These are phyloP conservation scores for Linepithema humile DNA, from an alignment of 1,140 invertebrate genomes.

Conservation along the genomic window DNA sequence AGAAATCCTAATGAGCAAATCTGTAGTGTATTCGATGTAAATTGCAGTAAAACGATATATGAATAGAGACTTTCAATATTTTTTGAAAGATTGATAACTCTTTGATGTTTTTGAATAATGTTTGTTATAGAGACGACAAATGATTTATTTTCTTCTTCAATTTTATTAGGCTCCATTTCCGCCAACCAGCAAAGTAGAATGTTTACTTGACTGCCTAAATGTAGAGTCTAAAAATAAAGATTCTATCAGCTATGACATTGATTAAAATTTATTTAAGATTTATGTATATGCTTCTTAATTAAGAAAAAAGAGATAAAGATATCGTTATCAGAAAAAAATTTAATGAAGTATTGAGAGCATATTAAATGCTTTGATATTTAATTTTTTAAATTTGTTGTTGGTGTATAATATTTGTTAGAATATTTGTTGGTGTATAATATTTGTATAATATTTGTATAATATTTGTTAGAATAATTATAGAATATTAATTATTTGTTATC, in stretches of 20 bases:
- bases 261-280: neutral
- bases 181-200: conserved; percentile 5
- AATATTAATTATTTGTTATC: neutral
- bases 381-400: too few relatives aligned
- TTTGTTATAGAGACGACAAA: neutral
- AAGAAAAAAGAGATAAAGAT: neutral
- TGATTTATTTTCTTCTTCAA: neutral
- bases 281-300: neutral
- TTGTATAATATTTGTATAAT: too few relatives aligned
- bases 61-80: conserved; percentile 18
- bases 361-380: too few relatives aligned
- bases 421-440: too few relatives aligned
- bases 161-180: neutral
- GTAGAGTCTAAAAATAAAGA: conserved; percentile 20
- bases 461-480: too few relatives aligned
- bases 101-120: conserved; percentile 40
- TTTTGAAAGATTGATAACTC: neutral
- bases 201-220: conserved; percentile 26
- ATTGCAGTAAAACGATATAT: conserved; percentile 5
- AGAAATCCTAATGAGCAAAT: conserved; percentile 32
- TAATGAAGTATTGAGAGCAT: too few relatives aligned
- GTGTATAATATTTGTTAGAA: too few relatives aligned
- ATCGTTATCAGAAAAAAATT: neutral
- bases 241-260: neutral
- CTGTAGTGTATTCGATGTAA: neutral